Base-by-base conservation (phyloP, 2,113 vertebrate species). In the Rhynchomys soricoides region DNA sequence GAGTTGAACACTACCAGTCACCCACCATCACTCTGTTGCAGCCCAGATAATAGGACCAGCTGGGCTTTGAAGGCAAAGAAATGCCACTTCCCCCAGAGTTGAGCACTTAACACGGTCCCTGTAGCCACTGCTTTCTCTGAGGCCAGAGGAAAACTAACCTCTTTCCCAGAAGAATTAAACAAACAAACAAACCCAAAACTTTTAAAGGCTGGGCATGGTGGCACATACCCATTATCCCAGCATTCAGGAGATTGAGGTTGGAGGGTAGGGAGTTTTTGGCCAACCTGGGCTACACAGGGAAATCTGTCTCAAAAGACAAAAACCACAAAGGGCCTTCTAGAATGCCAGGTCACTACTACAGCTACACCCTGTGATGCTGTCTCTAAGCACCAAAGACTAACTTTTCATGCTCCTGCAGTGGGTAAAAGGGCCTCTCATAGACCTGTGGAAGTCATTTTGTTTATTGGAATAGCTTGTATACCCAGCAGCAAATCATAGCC, bases 11-110 rank as follows among this genome's bases (percentile, higher is more conserved):
- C 52, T 86, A 7, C 34, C 4, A 34, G 88, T 12, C 55, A 5
- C 10, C 78, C 66, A 34, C 24, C 89, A 37, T 3, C 3, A 26
- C 19, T 48, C 45, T 10, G 48, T 55, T 0, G 0, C 15, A 73
- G 64, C 19, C 48, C 15, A 81, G 62, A 85, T 10, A 77, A 6
- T 13, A 40, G 34, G 48, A 90, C 40, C 31, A 2, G 0, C 24
- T 11, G 4, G 11, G 34, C 22, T 93, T 48, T 34, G 40, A 15
- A 29, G 48, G 21, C 1, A 15, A 77, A n/a, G 40, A 90, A n/a
- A 62, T 2, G 21, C 19, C 92, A 70, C 26, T 70, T 8, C 3
- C 10, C n/a, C n/a, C 31, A 43, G 34, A 7, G 31, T 68, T 37
- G 34, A 90, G 22, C 52, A 22, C 37, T 62, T 79, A 70, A 45